These are phyloP conservation scores for Noctua fimbriata DNA, from an alignment of 2,888 invertebrate genomes.

Conservation along the genomic window DNA sequence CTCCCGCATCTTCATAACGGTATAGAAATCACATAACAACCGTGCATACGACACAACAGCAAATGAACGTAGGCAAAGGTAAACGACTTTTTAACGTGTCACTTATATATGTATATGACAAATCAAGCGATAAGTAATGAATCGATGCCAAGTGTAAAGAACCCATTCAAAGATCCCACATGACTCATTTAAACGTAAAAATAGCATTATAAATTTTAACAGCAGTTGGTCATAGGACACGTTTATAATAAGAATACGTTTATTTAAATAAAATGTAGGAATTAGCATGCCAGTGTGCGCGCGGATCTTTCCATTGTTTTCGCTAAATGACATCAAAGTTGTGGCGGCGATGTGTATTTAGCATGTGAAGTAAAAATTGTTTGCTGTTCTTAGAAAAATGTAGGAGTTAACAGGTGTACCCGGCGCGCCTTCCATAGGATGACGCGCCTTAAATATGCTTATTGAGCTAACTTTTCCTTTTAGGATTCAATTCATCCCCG, in stretches of 20 bases:
- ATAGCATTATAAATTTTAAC: slow-evolving; percentile 88
- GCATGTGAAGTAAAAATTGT: slow-evolving; percentile 86
- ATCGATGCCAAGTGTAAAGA: slow-evolving; percentile 78
- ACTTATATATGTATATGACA: slow-evolving; percentile 65
- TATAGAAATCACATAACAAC: slow-evolving; percentile 79
- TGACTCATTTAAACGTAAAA: slow-evolving; percentile 88
- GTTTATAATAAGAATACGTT: slow-evolving; percentile 87
- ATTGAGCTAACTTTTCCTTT: slow-evolving; percentile 53
- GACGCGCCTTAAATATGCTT: slow-evolving; percentile 49
- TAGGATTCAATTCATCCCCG: slow-evolving; percentile 30
- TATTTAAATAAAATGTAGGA: slow-evolving; percentile 87
- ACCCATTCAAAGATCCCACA: slow-evolving; percentile 82
- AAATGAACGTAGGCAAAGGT: slow-evolving; percentile 72
- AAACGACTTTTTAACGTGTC: slow-evolving; percentile 81
- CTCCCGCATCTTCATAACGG: slow-evolving; percentile 81
- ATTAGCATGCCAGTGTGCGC: slow-evolving; percentile 85
- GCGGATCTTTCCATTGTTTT: slow-evolving; percentile 89
- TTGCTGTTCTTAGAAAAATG: slow-evolving; percentile 82
- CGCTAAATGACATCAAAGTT: slow-evolving; percentile 90
- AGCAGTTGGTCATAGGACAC: slow-evolving; percentile 83
- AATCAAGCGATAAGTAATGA: slow-evolving; percentile 72
- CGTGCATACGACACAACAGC: slow-evolving; percentile 69
- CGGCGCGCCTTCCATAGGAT: slow-evolving; percentile 50
- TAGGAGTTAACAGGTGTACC: slow-evolving; percentile 74
- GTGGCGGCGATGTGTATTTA: slow-evolving; percentile 85